Percentiles rank a stretch among this genome's conserved stretches.
These are phyloP conservation scores for Champsocephalus gunnari DNA, from an alignment of 2,797 vertebrate species.

Conservation along the genomic window DNA sequence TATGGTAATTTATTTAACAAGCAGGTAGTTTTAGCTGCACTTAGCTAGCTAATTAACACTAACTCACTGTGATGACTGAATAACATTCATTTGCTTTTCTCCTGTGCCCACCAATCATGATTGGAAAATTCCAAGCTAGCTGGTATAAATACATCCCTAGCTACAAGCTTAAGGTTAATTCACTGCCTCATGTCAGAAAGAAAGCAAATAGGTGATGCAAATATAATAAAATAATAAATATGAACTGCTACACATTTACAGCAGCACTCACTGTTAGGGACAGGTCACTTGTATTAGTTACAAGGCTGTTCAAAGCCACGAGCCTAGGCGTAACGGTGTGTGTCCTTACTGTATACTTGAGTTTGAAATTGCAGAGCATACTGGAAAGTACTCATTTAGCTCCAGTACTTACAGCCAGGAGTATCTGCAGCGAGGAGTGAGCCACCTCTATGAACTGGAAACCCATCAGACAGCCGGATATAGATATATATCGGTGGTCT, in stretches of 20 bases:
- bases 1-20: background rate
- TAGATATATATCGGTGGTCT: conserved; percentile 98
- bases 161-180: background rate
- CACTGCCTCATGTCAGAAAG: background rate
- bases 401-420: conserved; percentile 94
- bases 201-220: background rate
- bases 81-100: background rate
- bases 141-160: background rate
- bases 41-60: background rate
- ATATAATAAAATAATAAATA: background rate
- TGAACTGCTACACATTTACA: background rate
- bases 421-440: conserved; percentile 97
- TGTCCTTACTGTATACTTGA: conserved; percentile 11
- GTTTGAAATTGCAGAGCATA: conserved; percentile 23
- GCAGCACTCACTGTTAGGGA: background rate
- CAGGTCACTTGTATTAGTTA: background rate
- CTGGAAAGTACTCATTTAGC: conserved; percentile 17
- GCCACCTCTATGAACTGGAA: conserved; percentile 99
- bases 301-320: conserved; percentile 8
- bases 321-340: background rate
- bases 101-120: no score
- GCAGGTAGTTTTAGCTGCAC: background rate
- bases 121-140: no score
- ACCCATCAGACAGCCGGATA: conserved; percentile 96
- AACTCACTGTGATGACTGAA: background rate